These are phyloP conservation scores for Apomyelois bistriatella DNA, from an alignment of 2,888 invertebrate genomes.

Conservation along the genomic window DNA sequence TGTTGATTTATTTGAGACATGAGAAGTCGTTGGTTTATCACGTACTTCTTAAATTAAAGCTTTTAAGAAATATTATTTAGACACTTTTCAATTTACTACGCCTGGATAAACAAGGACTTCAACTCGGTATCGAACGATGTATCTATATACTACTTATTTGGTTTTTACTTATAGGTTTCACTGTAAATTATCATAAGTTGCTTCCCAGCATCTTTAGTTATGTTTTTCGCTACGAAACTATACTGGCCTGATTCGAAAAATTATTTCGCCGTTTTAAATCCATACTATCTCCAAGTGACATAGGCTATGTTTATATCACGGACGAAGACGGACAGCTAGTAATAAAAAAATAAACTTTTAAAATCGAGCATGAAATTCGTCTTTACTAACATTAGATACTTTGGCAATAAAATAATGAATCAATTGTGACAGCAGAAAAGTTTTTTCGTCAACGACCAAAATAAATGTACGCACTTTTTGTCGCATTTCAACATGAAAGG, in stretches of 20 bases:
- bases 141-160: no score
- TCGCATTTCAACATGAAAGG: slow-evolving; percentile 31
- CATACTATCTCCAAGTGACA: no score
- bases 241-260: no score
- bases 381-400: not conserved
- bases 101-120: no score
- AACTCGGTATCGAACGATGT: no score
- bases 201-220: no score
- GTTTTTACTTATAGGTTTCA: no score
- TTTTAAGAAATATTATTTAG: slow-evolving; percentile 26
- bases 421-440: not conserved
- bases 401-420: not conserved
- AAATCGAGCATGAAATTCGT: not conserved
- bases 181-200: no score
- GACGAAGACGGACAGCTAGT: no score
- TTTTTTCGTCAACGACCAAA: slow-evolving; percentile 9
- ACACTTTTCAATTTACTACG: not conserved
- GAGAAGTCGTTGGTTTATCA: slow-evolving; percentile 6
- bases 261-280: no score
- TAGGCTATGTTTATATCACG: no score
- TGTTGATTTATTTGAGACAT: slow-evolving; percentile 7
- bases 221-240: no score
- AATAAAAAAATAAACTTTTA: not conserved
- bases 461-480: slow-evolving; percentile 22
- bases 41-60: not conserved